These are phyloP conservation scores for Listrodromus nycthemerus DNA, from an alignment of 2,888 invertebrate species.

Conservation along the genomic window DNA sequence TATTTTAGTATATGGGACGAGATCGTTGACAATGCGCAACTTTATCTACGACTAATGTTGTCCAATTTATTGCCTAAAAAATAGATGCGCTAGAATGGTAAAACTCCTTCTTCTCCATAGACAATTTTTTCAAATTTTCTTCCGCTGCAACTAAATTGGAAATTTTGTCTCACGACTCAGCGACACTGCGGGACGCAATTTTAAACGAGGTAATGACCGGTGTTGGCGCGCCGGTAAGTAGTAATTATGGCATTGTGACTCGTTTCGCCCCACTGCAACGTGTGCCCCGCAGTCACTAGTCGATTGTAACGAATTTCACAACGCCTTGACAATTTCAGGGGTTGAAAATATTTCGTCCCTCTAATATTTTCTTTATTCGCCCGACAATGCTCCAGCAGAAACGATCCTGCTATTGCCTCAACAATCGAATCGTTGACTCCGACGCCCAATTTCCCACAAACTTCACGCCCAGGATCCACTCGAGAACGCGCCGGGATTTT, in stretches of 20 bases:
- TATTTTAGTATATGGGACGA: too few species aligned
- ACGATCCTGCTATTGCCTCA: conserved; percentile 58
- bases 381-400: conserved; percentile 27
- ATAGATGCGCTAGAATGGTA: background rate
- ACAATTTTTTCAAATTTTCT: background rate
- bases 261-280: conserved; percentile 42
- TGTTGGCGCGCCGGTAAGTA: conserved; percentile 27
- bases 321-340: conserved; percentile 23
- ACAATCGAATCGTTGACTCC: conserved; percentile 39
- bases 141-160: conserved; percentile 15
- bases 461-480: conserved; percentile 45
- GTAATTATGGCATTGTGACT: conserved; percentile 59
- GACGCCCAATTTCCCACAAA: conserved; percentile 61
- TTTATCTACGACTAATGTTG: background rate
- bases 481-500: conserved; percentile 1
- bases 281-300: conserved; percentile 30
- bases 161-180: conserved; percentile 54
- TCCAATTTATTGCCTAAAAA: background rate
- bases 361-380: conserved; percentile 18
- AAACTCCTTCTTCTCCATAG: background rate
- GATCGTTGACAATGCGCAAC: background rate
- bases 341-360: conserved; percentile 14
- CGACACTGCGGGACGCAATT: conserved; percentile 34
- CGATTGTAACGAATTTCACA: conserved; percentile 14
- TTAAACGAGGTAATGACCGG: conserved; percentile 20